These are phyloP conservation scores for Megathymus violae DNA, from an alignment of 1,140 invertebrate genomes.

Conservation along the genomic window DNA sequence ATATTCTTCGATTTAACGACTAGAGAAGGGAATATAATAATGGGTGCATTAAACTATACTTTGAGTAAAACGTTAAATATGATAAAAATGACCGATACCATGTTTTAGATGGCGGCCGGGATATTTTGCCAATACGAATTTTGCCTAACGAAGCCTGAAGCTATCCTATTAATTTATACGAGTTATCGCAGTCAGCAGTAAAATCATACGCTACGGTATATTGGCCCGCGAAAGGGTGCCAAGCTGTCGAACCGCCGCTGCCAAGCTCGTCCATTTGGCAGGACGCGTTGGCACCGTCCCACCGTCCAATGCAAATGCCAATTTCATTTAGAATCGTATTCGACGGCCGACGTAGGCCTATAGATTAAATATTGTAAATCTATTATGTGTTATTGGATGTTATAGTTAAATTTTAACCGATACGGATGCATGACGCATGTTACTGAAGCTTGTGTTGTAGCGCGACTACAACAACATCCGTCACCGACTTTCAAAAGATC, in stretches of 20 bases:
- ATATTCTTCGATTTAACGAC: too few species aligned
- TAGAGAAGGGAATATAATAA: too few species aligned
- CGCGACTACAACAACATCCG: too few species aligned
- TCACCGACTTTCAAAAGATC: too few species aligned
- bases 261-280: constrained; percentile 37
- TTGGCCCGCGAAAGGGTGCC: constrained; percentile 3
- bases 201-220: constrained; percentile 26
- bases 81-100: not conserved
- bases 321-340: constrained; percentile 10
- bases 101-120: not conserved
- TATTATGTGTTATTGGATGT: not conserved
- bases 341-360: constrained; percentile 2
- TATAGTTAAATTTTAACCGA: not conserved
- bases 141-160: constrained; percentile 2
- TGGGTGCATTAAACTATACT: too few species aligned
- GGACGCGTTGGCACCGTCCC: constrained; percentile 20
- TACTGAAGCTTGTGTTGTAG: too few species aligned
- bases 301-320: constrained; percentile 14
- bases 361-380: constrained; percentile 4
- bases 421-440: too few species aligned
- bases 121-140: constrained; percentile 1
- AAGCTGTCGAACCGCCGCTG: constrained; percentile 12
- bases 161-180: constrained; percentile 22
- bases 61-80: not conserved
- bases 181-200: constrained; percentile 23